Evolutionary conservation across 35 echinoderm and acorn worm genomes (phyloP).

Genomic region (Apostichopus californicus): DNA sequence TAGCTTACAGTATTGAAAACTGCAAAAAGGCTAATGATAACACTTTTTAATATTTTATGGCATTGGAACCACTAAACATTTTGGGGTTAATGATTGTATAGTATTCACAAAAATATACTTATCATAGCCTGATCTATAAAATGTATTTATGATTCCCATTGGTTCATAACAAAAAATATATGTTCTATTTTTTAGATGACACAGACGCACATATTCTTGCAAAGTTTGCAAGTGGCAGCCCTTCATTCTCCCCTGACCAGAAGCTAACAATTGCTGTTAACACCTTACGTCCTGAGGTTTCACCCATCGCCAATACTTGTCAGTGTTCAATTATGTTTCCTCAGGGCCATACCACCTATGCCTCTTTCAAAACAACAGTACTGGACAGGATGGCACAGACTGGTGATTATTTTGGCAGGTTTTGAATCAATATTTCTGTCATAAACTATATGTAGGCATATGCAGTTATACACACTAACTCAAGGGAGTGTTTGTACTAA

Average conservation of each 20-base stretch:
- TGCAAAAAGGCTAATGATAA: neutral
- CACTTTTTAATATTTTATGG: neutral
- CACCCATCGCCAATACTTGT: conserved; percentile 24
- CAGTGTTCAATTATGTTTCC: neutral
- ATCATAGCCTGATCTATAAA: too few species aligned
- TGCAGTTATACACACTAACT: too few species aligned
- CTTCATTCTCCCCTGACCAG: neutral
- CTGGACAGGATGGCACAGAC: neutral
- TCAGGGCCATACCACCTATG: neutral
- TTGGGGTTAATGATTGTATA: neutral
- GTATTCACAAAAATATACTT: neutral
- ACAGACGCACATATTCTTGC: neutral
- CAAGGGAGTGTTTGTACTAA: too few species aligned
- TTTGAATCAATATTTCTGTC: neutral
- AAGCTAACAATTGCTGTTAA: neutral
- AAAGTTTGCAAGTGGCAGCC: neutral
- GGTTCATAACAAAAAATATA: too few species aligned
- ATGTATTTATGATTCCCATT: too few species aligned
- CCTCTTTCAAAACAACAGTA: neutral
- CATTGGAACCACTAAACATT: neutral
- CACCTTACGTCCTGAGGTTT: conserved; percentile 16
- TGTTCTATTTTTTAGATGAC: conserved; percentile 5
- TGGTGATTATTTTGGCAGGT: neutral
- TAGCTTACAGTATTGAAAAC: neutral
- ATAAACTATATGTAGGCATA: neutral